Evolutionary conservation across 2,888 invertebrate genomes (phyloP).

Genomic region (Drosophila diplacantha): DNA sequence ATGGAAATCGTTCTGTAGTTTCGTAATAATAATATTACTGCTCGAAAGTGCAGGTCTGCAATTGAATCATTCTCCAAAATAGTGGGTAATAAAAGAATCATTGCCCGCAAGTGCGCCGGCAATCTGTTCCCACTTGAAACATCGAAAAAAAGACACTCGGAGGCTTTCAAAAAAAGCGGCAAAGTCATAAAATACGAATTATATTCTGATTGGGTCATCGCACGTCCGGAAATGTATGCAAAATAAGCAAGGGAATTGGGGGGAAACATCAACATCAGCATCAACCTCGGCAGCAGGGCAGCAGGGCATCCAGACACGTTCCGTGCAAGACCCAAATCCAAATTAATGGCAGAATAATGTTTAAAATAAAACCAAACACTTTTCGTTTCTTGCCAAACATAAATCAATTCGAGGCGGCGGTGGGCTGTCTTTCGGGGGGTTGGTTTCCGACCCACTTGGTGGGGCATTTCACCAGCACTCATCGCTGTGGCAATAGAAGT

Average conservation of each 20-base stretch:
- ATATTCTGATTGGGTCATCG: conserved; percentile 34
- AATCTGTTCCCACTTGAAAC: conserved; percentile 34
- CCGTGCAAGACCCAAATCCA: conserved; percentile 20
- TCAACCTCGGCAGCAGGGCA: no score
- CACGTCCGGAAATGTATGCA: conserved; percentile 38
- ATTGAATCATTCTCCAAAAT: conserved; percentile 13
- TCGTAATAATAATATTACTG: background rate
- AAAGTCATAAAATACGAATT: conserved; percentile 32
- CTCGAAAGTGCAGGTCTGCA: conserved; percentile 3
- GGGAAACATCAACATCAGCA: conserved; percentile 1
- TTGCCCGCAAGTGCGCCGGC: conserved; percentile 31
- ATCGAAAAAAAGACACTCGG: background rate
- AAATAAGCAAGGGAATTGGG: conserved; percentile 9
- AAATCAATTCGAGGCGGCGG: conserved; percentile 35
- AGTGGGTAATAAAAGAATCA: conserved; percentile 8
- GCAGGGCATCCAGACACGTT: conserved; percentile 22
- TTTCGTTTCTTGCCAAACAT: conserved; percentile 29
- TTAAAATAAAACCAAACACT: conserved; percentile 32
- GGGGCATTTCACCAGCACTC: background rate
- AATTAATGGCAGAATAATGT: conserved; percentile 43
- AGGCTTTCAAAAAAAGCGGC: conserved; percentile 2
- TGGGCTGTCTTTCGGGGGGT: background rate
- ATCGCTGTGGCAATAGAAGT: background rate
- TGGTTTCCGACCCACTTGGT: conserved; percentile 20
- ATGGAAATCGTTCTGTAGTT: background rate